Evolutionary conservation across 1,140 invertebrate genomes (phyloP).

Genomic region (Pemphigus obesinymphae): DNA sequence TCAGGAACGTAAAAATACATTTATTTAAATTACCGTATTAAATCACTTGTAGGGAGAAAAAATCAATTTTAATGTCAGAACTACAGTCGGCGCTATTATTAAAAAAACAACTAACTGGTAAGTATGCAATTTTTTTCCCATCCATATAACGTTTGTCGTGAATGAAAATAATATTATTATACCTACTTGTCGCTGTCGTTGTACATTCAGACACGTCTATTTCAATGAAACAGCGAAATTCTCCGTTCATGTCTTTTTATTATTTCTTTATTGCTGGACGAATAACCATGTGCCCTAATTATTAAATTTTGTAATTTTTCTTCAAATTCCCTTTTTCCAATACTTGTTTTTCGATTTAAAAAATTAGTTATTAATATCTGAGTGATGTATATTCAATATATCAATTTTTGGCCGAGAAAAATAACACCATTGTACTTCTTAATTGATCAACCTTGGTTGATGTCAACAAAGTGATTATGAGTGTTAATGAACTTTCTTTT

Average conservation of each 20-base stretch:
- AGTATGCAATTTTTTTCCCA: background rate
- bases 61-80: constrained; percentile 76
- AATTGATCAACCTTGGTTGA: background rate
- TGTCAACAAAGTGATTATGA: background rate
- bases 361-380: too few species aligned
- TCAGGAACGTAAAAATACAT: background rate
- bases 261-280: background rate
- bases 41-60: background rate
- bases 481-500: constrained; percentile 44
- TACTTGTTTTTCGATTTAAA: background rate
- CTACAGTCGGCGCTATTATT: constrained; percentile 89
- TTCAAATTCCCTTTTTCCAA: background rate
- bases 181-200: background rate
- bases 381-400: too few species aligned
- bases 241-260: background rate
- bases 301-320: background rate
- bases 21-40: background rate
- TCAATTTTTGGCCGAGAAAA: too few species aligned
- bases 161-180: background rate
- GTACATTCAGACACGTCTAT: background rate
- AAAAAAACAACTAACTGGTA: constrained; percentile 93
- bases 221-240: background rate
- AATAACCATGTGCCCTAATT: background rate
- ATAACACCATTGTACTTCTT: too few species aligned
- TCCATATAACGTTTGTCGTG: too few species aligned